Evolutionary conservation across 1,140 invertebrate genomes (phyloP).

Genomic region (Pentalonia nigronervosa): DNA sequence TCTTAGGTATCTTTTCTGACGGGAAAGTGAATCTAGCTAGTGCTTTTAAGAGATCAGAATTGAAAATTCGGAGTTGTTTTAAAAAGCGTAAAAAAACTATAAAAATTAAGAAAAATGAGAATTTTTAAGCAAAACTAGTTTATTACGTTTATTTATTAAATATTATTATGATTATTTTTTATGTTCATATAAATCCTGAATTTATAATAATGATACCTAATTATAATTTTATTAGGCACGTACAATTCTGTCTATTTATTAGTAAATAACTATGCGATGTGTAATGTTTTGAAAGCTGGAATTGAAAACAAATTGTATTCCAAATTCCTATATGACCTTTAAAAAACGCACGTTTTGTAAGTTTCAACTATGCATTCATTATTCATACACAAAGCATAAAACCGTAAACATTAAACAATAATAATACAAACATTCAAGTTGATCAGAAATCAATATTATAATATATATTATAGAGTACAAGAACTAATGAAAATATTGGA

Average conservation of each 20-base stretch:
- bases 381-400: neutral
- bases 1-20: too few relatives aligned
- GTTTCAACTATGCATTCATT: neutral
- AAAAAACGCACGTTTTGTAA: slow-evolving; percentile 13
- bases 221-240: neutral
- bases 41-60: too few relatives aligned
- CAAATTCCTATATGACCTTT: neutral
- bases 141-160: too few relatives aligned
- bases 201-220: neutral
- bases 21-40: too few relatives aligned
- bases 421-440: neutral
- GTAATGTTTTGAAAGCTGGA: neutral
- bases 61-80: too few relatives aligned
- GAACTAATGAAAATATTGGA: too few relatives aligned
- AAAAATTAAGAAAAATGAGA: too few relatives aligned
- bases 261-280: neutral
- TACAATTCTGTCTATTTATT: neutral
- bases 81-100: too few relatives aligned
- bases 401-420: neutral
- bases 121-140: too few relatives aligned
- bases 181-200: neutral
- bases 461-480: neutral
- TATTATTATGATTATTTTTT: too few relatives aligned
- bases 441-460: neutral
- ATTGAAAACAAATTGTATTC: neutral